Evolutionary conservation across 2,888 invertebrate genomes (phyloP), one percentile per base, ranked within the genome.

Genomic region (Meteorus colon): DNA sequence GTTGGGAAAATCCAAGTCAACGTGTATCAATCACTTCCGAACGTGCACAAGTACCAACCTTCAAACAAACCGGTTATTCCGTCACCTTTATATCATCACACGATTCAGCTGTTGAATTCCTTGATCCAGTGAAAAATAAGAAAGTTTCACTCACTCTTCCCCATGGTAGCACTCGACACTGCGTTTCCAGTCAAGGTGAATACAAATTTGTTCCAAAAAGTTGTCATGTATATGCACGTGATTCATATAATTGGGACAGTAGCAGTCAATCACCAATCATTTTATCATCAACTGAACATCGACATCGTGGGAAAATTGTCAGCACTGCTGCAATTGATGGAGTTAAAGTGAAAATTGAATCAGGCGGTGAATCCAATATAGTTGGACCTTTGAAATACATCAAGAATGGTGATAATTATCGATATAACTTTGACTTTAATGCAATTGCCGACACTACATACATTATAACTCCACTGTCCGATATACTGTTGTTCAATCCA

Each of bases 61-160:
- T 98, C 87, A 87, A 91, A 31, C 97, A 97, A 87, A 94, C 92
- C 48, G 98, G 98, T 0, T 97, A 95, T 88, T 92, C 92, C 65
- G 91, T 97, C 73, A 92, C 93, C 4, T 93, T 95, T 80, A 91
- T 93, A 65, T 93, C 95, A 27, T 94, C 95, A 19, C 96, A 96
- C 86, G 91, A 92, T 31, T 92, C 94, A 2, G 89, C 92, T 82
- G 92, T 94, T 0, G 86, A 87, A 59, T 89, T 85, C 74, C 75
- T 78, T 24, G 84, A 85, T 27, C 81, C 83, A 0, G 78, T 75
- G 1, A 80, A 81, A 14, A 69, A 81, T 4, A 84, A 84, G 31
- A 87, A 86, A 73, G 78, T 81, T 2, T 75, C 83, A 78, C 74
- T 93, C 51, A 41, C 90, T 4, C 88, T 96, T 67, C 90, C 91